Base-by-base conservation (phyloP, 2,113 vertebrate species). In the Callithrix jacchus region DNA sequence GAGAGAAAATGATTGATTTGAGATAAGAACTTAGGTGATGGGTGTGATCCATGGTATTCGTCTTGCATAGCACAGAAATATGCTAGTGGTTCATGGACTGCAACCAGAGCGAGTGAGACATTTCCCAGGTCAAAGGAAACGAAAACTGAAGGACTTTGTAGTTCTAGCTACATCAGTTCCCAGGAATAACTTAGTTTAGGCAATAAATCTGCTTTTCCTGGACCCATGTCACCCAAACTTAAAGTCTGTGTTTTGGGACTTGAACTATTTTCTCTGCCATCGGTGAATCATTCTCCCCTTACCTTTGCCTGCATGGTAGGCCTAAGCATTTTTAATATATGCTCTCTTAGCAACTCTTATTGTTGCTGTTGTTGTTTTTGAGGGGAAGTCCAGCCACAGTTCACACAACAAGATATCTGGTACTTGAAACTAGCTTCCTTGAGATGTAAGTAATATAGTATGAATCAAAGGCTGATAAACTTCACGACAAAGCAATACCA, bases 111-210 rank as follows among this genome's bases (percentile, higher is more conserved):
- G 85, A 95, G 2, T 77, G 23, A n/a, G 14, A 49, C 35, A 10
- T 56, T 79, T 96, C 80, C n/a, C 35, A 85, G 52, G 35, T n/a
- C 21, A 68, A 54, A 95, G 56, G 11, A 83, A 77, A 1, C 47
- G 84, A 64, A 37, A 86, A 54, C 2, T 32, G 10, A 93, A 66
- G 23, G 8, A 79, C 89, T 93, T 86, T 92, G 42, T 77, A 79
- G 18, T 73, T 54, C 18, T 45, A n/a, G 17, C n/a, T 61, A 25
- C 20, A 35, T 71, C 8, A 52, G 9, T 91, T 47, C 7, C 30
- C 52, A 61, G 49, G 45, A 82, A 74, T 74, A 91, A 91, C 35
- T 89, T 74, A 83, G 56, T 83, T 93, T 87, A 64, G 23, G 20
- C 79, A 84, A 49, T 93, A 37, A n/a, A 84, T 83, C 7, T 87